Base-by-base conservation (phyloP, 1,140 invertebrate species). In the Lycorma delicatula region DNA sequence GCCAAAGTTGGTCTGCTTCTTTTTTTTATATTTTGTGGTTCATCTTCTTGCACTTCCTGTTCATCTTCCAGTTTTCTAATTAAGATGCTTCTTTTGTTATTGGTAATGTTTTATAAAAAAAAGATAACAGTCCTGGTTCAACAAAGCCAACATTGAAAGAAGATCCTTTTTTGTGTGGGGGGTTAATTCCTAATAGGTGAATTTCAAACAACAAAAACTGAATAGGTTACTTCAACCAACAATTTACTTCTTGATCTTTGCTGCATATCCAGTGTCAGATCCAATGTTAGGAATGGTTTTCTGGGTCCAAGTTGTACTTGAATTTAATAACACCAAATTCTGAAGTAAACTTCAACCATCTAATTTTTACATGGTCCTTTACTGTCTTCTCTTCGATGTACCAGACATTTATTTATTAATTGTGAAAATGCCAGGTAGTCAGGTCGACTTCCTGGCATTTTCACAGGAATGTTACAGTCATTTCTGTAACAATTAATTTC, bases 291-390 rank as follows among this genome's bases (percentile, higher is more conserved):
- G 23, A 44, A 44, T 44, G 41, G 41, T 4, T 16, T 20, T 3
- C 2, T 11, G 3, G 41, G 41, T 7, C 23, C 23, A 44, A 22
- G n/a, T 44, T 22, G 23, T 44, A 5, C 41, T 44, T 44, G 41
- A 44, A 44, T 7, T 44, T 20, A 13, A 44, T 18, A 18, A 2
- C 2, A 4, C 41, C 41, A 44, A 44, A 44, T 18, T 44, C 41
- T 41, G 5, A 20, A 41, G 36, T 41, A 20, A 16, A 49, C 13
- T n/a, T 6, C 13, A 49, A 22, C 47, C 47, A 49, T 25, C 47
- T 49, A 22, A 49, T 49, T 49, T 49, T 49, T 13, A 49, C n/a
- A 13, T 22, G 23, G n/a, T 49, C 47, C 20, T 41, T 41, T 20
- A 16, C 20, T 20, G 20, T 41, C 36, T 3, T 16, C n/a, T 41